These are phyloP conservation scores for Scaptomyza parva DNA, from an alignment of 2,888 invertebrate species.

Conservation along the genomic window DNA sequence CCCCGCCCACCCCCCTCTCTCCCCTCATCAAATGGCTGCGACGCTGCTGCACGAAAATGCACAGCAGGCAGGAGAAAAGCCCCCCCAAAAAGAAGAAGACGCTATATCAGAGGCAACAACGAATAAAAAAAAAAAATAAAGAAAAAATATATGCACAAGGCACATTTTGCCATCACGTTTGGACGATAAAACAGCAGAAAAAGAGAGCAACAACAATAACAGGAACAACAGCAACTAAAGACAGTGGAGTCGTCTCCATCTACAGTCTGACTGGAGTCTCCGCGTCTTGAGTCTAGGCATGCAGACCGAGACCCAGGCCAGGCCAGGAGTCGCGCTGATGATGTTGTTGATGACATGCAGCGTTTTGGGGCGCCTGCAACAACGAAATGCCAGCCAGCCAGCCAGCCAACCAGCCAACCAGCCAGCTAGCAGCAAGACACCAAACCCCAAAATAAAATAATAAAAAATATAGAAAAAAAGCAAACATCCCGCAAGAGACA, in stretches of 20 bases:
- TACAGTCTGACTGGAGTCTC: conserved; percentile 5
- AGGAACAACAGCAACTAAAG: neutral
- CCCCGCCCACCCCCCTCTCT: neutral
- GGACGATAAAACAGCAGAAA: conserved; percentile 75
- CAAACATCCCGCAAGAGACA: conserved; percentile 14
- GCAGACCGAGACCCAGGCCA: conserved; percentile 34
- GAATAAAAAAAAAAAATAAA: neutral
- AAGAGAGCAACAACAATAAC: conserved; percentile 18
- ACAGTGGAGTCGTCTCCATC: neutral
- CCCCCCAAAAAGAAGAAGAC: conserved; percentile 19
- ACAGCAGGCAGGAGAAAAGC: conserved; percentile 41
- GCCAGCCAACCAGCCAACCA: conserved; percentile 37
- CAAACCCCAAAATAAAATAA: conserved; percentile 6
- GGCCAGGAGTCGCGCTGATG: conserved; percentile 55
- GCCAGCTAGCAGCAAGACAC: conserved; percentile 51
- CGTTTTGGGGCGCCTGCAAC: conserved; percentile 58
- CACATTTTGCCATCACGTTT: conserved; percentile 76
- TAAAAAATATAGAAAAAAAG: neutral
- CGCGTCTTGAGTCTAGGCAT: conserved; percentile 11
- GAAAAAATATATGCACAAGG: conserved; percentile 36
- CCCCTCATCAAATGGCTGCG: neutral
- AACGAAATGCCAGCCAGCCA: conserved; percentile 60
- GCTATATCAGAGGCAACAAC: conserved; percentile 13
- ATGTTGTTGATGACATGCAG: conserved; percentile 78
- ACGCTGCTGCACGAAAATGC: conserved; percentile 51